Percentiles rank a stretch among this genome's conserved stretches.
Evolutionary conservation across 2,113 vertebrate species (phyloP).

Genomic region (Cryptotis parvus): DNA sequence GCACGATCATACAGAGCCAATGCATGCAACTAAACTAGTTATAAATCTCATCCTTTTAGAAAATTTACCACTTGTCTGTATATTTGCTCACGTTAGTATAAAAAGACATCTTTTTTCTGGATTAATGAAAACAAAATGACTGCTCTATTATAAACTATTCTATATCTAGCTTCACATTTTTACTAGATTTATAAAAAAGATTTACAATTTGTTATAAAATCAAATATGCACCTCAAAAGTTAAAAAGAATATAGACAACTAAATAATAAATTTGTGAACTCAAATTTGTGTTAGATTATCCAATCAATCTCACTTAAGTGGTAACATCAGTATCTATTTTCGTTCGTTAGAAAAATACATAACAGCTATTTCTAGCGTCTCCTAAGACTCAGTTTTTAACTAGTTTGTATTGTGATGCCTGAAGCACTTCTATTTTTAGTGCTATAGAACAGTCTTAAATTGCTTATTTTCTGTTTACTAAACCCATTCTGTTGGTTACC

Average conservation of each 20-base stretch:
- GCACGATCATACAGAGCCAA: background rate
- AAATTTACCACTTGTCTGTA: constrained; percentile 61
- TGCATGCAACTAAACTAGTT: background rate
- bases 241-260: constrained; percentile 57
- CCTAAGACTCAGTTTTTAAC: constrained; percentile 83
- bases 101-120: constrained; percentile 32
- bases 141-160: background rate
- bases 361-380: constrained; percentile 80
- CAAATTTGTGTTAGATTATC: constrained; percentile 56
- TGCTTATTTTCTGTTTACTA: constrained; percentile 92
- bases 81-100: constrained; percentile 35
- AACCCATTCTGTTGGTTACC: constrained; percentile 88
- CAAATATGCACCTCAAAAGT: constrained; percentile 13
- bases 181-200: constrained; percentile 47
- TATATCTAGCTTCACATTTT: background rate
- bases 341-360: constrained; percentile 80
- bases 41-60: constrained; percentile 39
- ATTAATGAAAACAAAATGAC: constrained; percentile 31
- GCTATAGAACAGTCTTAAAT: constrained; percentile 88
- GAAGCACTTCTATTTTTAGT: constrained; percentile 90
- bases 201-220: constrained; percentile 33
- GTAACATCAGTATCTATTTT: constrained; percentile 80
- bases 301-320: constrained; percentile 71
- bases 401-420: constrained; percentile 84
- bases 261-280: constrained; percentile 59